Conservation (phyloP, 2,888 invertebrate species). For the Argyresthia goedartella region DNA sequence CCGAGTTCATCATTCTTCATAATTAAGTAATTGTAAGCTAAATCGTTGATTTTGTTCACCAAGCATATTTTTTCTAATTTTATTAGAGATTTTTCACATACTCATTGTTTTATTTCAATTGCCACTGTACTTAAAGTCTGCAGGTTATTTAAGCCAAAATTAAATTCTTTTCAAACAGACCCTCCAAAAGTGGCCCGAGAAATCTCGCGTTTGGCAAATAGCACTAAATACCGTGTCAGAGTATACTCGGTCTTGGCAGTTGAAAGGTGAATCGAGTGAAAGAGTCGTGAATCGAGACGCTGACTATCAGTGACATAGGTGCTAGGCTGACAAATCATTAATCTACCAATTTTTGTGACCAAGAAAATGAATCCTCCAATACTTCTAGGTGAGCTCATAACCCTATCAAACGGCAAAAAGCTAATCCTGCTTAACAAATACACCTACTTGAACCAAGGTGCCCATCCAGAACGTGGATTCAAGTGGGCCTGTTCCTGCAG, state of each 20-base stretch:
- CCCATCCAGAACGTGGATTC: slow-evolving; percentile 7
- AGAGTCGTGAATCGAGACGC: no score
- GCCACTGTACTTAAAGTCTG: neutral
- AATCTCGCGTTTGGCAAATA: neutral
- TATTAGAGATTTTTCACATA: neutral
- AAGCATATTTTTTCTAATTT: neutral
- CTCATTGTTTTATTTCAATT: neutral
- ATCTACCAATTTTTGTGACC: no score
- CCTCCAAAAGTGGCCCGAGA: neutral
- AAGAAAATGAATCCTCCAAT: no score
- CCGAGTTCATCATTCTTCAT: neutral
- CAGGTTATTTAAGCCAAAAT: neutral
- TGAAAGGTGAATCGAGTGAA: neutral
- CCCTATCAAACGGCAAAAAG: slow-evolving; percentile 16
- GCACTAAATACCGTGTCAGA: neutral
- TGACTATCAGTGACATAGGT: no score
- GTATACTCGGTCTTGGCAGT: neutral
- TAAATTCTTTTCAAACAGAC: neutral
- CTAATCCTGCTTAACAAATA: slow-evolving; percentile 14
- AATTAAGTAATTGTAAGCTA: neutral
- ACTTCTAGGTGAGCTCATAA: slow-evolving; percentile 12
- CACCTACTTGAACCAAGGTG: slow-evolving; percentile 15
- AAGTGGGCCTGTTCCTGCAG: slow-evolving; percentile 28
- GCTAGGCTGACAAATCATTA: no score
- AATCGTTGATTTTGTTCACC: neutral